A percentile compares a stretch with the other conserved stretches of the same genome.
Conservation (phyloP, 2,888 invertebrate species). For the Lycaena phlaeas region DNA sequence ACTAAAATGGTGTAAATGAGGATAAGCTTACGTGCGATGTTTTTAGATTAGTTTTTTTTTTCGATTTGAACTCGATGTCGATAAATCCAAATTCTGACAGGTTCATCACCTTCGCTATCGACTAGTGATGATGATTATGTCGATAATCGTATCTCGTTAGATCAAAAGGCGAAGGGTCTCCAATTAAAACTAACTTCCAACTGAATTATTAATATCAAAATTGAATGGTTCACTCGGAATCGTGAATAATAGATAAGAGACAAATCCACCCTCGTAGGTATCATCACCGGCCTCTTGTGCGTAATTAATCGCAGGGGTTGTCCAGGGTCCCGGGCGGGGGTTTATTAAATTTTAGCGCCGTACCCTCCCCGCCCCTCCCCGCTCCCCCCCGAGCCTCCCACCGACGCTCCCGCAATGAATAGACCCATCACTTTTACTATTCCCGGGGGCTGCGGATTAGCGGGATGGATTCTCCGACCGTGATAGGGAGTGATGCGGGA, state of each 20-base stretch:
- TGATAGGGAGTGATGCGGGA: conserved; percentile 48
- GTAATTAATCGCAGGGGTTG: conserved; percentile 66
- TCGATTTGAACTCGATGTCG: too few relatives aligned
- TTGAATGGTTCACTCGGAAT: conserved; percentile 20
- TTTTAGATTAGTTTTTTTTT: too few relatives aligned
- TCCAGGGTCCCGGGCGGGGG: conserved; percentile 43
- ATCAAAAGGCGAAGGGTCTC: too few relatives aligned
- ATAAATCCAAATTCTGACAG: too few relatives aligned
- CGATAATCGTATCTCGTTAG: too few relatives aligned
- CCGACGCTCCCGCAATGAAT: conserved; percentile 49
- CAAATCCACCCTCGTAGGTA: conserved; percentile 40
- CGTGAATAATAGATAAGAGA: conserved; percentile 44
- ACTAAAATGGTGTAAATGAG: too few relatives aligned
- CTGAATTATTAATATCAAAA: conserved; percentile 20
- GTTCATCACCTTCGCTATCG: too few relatives aligned
- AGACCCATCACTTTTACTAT: conserved; percentile 71
- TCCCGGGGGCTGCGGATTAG: conserved; percentile 61
- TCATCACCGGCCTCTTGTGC: conserved; percentile 59
- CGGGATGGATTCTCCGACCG: conserved; percentile 57
- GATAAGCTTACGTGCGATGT: too few relatives aligned
- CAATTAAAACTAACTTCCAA: too few relatives aligned
- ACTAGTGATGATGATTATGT: too few relatives aligned
- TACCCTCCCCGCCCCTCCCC: conserved; percentile 25
- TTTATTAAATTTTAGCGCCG: conserved; percentile 73
- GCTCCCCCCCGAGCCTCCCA: conserved; percentile 26